Evolutionary conservation across 2,888 invertebrate species (phyloP).

Genomic region (Harpagoxenus sublaevis): DNA sequence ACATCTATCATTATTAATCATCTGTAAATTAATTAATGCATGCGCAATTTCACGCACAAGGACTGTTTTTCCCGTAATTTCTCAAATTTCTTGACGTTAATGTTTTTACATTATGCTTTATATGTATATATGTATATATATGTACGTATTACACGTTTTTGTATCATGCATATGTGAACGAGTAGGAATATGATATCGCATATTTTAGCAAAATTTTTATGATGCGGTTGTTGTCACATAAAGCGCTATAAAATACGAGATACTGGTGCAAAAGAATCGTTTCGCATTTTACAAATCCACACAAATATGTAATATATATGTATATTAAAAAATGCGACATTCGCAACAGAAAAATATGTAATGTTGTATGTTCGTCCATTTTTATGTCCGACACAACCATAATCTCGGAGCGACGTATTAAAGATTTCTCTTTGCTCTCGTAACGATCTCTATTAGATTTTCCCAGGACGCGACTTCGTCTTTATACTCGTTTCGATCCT

Average conservation of each 20-base stretch:
- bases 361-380: background rate
- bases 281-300: background rate
- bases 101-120: slow-evolving; percentile 20
- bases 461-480: background rate
- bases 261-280: slow-evolving; percentile 2
- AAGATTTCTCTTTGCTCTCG: slow-evolving; percentile 4
- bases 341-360: slow-evolving; percentile 15
- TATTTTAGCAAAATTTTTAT: slow-evolving; percentile 20
- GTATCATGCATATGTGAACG: background rate
- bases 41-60: slow-evolving; percentile 23
- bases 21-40: slow-evolving; percentile 52
- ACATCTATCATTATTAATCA: slow-evolving; percentile 55
- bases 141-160: background rate
- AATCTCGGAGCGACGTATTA: slow-evolving; percentile 12
- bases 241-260: background rate
- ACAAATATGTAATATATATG: too few species aligned
- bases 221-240: background rate
- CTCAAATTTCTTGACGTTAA: slow-evolving; percentile 31
- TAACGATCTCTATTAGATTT: slow-evolving; percentile 46
- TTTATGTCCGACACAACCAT: slow-evolving; percentile 22
- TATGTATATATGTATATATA: background rate
- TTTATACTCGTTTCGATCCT: slow-evolving; percentile 38
- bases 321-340: background rate
- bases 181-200: background rate
- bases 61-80: slow-evolving; percentile 39